phyloP scores from a whole-genome alignment of 2,888 invertebrate species.

The Notodonta ziczac region DNA sequence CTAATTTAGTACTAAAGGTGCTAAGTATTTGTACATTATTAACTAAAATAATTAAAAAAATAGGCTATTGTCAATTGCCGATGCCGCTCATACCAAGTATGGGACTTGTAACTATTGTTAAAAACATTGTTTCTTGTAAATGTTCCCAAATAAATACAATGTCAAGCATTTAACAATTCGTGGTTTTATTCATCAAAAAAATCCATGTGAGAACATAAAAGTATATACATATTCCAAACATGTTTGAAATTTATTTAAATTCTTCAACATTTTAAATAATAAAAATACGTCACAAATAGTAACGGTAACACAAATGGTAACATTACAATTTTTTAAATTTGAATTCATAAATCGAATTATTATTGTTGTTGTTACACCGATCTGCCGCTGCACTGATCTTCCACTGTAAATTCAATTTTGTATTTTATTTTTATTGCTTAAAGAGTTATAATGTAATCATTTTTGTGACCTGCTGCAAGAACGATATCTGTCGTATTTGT shows the following conservation, averaged over 20 bases:
- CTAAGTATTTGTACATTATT: conserved; percentile 77
- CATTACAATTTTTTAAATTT: conserved; percentile 25
- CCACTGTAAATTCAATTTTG: background rate
- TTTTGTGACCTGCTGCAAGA: conserved; percentile 27
- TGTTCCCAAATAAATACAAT: conserved; percentile 80
- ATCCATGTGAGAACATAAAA: no score
- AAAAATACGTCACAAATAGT: no score
- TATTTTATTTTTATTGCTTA: conserved; percentile 10
- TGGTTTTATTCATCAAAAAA: conserved; percentile 58
- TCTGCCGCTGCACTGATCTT: no score
- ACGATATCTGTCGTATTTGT: conserved; percentile 32
- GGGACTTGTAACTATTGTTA: conserved; percentile 69
- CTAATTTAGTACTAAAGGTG: conserved; percentile 83
- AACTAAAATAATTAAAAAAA: conserved; percentile 43
- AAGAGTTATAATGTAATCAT: conserved; percentile 23
- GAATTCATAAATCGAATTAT: conserved; percentile 36
- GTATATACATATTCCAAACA: no score
- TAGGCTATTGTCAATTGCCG: conserved; percentile 71
- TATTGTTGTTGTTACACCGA: conserved; percentile 9
- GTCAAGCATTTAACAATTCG: conserved; percentile 74
- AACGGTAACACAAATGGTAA: no score
- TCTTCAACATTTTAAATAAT: no score
- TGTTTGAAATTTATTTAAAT: no score
- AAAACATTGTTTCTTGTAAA: conserved; percentile 78
- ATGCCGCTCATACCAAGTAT: conserved; percentile 70